Evolutionary conservation across 2,113 vertebrate species (phyloP).

Genomic region (Salvelinus sp.): DNA sequence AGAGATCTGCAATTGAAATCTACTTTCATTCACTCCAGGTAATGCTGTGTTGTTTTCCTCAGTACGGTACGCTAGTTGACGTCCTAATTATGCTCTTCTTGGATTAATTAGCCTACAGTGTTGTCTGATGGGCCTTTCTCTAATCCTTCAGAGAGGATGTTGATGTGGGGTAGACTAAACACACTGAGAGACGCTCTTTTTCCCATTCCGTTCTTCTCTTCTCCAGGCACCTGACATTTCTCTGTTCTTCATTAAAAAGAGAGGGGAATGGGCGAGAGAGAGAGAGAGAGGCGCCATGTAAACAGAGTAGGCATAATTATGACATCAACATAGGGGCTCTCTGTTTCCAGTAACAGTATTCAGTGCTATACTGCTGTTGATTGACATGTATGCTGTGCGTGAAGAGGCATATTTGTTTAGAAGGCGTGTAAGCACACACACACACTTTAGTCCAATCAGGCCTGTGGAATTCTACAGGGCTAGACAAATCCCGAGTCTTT

Average conservation of each 20-base stretch:
- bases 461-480: slow-evolving; percentile 21
- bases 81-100: slow-evolving; percentile 2
- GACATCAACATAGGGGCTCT: slow-evolving; percentile 34
- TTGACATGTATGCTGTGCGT: slow-evolving; percentile 16
- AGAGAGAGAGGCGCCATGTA: slow-evolving; percentile 21
- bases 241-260: slow-evolving; percentile 50
- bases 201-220: background rate
- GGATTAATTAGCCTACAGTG: background rate
- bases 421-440: slow-evolving; percentile 29
- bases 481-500: slow-evolving; percentile 30
- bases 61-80: slow-evolving; percentile 1
- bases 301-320: slow-evolving; percentile 50
- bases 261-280: background rate
- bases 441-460: slow-evolving; percentile 19
- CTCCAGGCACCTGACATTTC: slow-evolving; percentile 38
- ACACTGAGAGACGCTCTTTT: slow-evolving; percentile 16
- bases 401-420: slow-evolving; percentile 47
- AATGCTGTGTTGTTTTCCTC: slow-evolving; percentile 8
- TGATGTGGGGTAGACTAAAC: background rate
- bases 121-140: background rate
- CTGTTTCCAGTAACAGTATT: background rate
- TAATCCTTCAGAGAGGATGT: background rate
- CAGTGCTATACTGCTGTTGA: slow-evolving; percentile 23
- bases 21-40: slow-evolving; percentile 27
- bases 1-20: slow-evolving; percentile 37